A percentile compares a stretch with the other conserved stretches of the same genome.
Conservation (phyloP, 1,140 invertebrate species). For the Drosophila tropicalis region DNA sequence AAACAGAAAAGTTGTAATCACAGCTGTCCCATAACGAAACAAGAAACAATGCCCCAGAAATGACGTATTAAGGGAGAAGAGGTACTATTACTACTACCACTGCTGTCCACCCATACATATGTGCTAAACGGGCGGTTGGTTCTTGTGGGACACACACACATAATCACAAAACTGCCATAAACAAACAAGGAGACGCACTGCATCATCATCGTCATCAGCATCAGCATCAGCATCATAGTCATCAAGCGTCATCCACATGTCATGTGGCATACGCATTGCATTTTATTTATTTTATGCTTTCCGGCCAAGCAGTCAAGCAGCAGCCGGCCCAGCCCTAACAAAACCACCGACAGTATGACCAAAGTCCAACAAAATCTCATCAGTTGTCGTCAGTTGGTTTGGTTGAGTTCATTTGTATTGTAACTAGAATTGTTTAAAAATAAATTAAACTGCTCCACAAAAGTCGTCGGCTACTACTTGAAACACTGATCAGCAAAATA, state of each 20-base stretch:
- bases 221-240: constrained; percentile 15
- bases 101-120: too few species aligned
- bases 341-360: background rate
- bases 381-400: constrained; percentile 5
- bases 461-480: background rate
- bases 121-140: background rate
- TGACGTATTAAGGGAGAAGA: constrained; percentile 37
- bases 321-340: constrained; percentile 10
- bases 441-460: background rate
- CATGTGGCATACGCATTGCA: constrained; percentile 46
- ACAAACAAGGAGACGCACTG: constrained; percentile 50
- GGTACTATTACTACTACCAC: too few species aligned
- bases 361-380: background rate
- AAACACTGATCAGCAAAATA: background rate
- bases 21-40: constrained; percentile 65
- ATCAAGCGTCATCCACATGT: constrained; percentile 22
- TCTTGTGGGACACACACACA: background rate
- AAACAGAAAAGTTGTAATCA: constrained; percentile 80
- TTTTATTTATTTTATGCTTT: constrained; percentile 68
- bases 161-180: constrained; percentile 50
- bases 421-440: constrained; percentile 5
- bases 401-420: background rate
- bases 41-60: constrained; percentile 39
- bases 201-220: constrained; percentile 23
- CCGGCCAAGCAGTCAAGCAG: constrained; percentile 54